Evolutionary conservation across 2,113 vertebrate species (phyloP), one percentile per base, ranked within the genome.

Genomic region (Peromyscus maniculatus): DNA sequence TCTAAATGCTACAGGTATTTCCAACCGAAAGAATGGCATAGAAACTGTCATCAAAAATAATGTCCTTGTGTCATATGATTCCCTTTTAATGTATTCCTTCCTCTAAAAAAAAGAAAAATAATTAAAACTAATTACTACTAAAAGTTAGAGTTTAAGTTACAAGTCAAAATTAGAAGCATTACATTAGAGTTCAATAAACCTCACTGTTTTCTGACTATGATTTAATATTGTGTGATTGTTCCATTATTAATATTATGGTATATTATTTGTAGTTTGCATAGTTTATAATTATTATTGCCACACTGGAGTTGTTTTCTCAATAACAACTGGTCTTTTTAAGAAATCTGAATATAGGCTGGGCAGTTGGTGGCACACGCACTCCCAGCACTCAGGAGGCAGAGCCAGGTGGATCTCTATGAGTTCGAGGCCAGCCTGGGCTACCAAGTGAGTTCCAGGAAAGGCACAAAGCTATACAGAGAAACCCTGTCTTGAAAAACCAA

Each of bases 101-200:
- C 36, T 26, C 8, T 57, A 87, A 71, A 91, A 87, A 92, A 87
- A 71, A 93, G 91, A 87, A 71, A 3, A 1, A 28, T 62, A 80
- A 87, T 39, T 91, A 80, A 91, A 93, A 75, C 57, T 62, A 75
- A 90, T 79, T 33, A 89, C 3, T 64, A 78, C 87, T 67, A 52
- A 84, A 91, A 52, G 43, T 90, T 89, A 86, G 9, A 87, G 7
- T 46, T 93, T 82, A 94, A 69, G 22, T 75, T 52, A 28, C 69
- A 12, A 26, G 64, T 72, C 12, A 95, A 46, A 93, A 89, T 96
- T 96, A 75, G 62, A 89, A 97, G 84, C 5, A 57, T n/a, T 4
- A 74, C 22, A 74, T 79, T 67, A 71, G 94, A 94, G 31, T 11
- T 36, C 26, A 75, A 62, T 87, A 36, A 83, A 87, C 4, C 22